Conservation (phyloP, 2,888 invertebrate species). For the Perizoma affinitatum region DNA sequence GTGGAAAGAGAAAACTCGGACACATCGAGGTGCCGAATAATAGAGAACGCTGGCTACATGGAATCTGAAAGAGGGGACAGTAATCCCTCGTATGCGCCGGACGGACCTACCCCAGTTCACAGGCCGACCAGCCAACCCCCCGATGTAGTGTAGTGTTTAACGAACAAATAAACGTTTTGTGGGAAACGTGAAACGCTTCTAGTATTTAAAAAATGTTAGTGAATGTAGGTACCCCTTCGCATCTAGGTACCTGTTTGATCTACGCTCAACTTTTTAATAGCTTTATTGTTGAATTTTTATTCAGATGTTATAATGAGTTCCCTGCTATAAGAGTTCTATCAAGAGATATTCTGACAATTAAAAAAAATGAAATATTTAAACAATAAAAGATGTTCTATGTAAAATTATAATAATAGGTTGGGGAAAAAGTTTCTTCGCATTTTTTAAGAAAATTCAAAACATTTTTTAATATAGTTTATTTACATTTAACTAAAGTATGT, state of each 20-base stretch:
- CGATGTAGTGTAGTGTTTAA: slow-evolving; percentile 66
- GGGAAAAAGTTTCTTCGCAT: no score
- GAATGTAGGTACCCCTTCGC: slow-evolving; percentile 73
- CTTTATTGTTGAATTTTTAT: slow-evolving; percentile 81
- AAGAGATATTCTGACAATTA: slow-evolving; percentile 65
- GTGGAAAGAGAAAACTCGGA: slow-evolving; percentile 65
- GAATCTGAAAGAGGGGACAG: slow-evolving; percentile 71
- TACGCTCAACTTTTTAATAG: slow-evolving; percentile 81
- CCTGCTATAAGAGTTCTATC: slow-evolving; percentile 69
- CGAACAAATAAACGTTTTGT: slow-evolving; percentile 65
- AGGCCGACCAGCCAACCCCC: slow-evolving; percentile 48
- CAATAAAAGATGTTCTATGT: slow-evolving; percentile 74
- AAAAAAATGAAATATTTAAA: slow-evolving; percentile 64
- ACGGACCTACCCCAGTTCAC: slow-evolving; percentile 76
- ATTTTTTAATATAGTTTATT: no score
- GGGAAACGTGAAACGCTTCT: slow-evolving; percentile 83
- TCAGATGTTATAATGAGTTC: slow-evolving; percentile 76
- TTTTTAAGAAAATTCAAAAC: no score
- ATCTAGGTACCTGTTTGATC: slow-evolving; percentile 75
- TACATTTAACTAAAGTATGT: no score
- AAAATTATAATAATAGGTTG: slow-evolving; percentile 68
- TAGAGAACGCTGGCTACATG: slow-evolving; percentile 78
- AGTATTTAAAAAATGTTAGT: slow-evolving; percentile 75
- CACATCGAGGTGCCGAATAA: slow-evolving; percentile 74
- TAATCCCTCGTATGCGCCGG: slow-evolving; percentile 78